Evolutionary conservation across 2,113 vertebrate species (phyloP).

Genomic region (Ivindomyrus marchei): DNA sequence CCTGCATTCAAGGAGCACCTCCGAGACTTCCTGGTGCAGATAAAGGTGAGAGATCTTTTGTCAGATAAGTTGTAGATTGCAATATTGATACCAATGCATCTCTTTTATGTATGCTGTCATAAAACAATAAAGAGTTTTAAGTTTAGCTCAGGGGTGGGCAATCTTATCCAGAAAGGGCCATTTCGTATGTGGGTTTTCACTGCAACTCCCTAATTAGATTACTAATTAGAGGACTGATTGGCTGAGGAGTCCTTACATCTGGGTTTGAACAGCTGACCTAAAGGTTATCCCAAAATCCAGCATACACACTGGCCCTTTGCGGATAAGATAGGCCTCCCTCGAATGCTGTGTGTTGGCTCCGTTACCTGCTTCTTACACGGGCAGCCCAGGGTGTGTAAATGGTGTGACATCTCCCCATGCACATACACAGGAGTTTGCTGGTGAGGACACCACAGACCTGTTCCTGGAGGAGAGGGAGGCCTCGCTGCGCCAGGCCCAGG

Average conservation of each 20-base stretch:
- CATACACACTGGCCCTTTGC: no score
- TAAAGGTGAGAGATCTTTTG: conserved; percentile 76
- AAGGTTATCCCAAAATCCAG: no score
- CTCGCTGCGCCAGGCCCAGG: conserved; percentile 93
- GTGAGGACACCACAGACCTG: conserved; percentile 94
- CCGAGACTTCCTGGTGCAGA: conserved; percentile 96
- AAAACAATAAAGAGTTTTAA: not conserved
- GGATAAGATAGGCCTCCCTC: not conserved
- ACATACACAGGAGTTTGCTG: conserved; percentile 82
- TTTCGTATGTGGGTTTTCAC: not conserved
- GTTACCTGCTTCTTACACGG: not conserved
- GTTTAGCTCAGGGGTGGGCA: not conserved
- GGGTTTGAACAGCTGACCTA: not conserved
- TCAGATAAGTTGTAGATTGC: not conserved
- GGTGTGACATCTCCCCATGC: not conserved
- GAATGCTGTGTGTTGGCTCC: not conserved
- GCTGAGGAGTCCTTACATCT: not conserved
- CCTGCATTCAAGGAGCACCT: conserved; percentile 98
- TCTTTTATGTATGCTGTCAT: not conserved
- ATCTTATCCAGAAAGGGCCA: not conserved
- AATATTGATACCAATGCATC: not conserved
- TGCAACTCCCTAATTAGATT: not conserved
- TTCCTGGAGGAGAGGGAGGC: conserved; percentile 97
- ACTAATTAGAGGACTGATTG: not conserved
- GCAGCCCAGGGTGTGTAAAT: not conserved